Percentiles rank a stretch among this genome's conserved stretches.
Evolutionary conservation across 2,888 invertebrate species (phyloP).

Genomic region (Latrodectus hesperus): DNA sequence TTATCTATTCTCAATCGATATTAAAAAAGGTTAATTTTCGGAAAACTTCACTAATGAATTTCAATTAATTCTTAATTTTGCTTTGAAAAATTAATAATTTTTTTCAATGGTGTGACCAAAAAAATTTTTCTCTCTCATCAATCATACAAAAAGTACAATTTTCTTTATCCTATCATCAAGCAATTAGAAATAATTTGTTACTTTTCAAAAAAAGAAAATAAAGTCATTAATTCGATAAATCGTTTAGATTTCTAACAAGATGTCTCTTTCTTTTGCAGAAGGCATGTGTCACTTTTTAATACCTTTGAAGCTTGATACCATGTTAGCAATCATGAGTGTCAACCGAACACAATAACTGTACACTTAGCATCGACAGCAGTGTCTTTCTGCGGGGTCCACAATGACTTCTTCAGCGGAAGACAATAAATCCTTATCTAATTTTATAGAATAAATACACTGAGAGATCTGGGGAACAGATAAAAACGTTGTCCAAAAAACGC

Average conservation of each 20-base stretch:
- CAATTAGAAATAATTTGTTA: neutral
- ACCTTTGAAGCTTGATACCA: constrained; percentile 55
- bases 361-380: constrained; percentile 32
- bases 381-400: constrained; percentile 53
- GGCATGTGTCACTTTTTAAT: constrained; percentile 33
- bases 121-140: no score
- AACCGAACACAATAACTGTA: constrained; percentile 50
- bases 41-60: neutral
- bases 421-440: constrained; percentile 64
- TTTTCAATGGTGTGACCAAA: neutral
- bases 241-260: neutral
- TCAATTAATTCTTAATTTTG: neutral
- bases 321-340: constrained; percentile 48
- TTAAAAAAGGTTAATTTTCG: neutral
- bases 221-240: neutral
- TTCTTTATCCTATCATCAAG: neutral
- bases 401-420: constrained; percentile 51
- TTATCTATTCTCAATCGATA: neutral
- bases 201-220: neutral
- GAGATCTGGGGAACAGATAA: constrained; percentile 40
- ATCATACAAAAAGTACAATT: neutral
- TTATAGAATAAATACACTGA: constrained; percentile 25
- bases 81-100: neutral
- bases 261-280: neutral
- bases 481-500: constrained; percentile 40